Base-by-base conservation (phyloP, 2,113 vertebrate genomes). In the Andinoacara biseriatus region DNA sequence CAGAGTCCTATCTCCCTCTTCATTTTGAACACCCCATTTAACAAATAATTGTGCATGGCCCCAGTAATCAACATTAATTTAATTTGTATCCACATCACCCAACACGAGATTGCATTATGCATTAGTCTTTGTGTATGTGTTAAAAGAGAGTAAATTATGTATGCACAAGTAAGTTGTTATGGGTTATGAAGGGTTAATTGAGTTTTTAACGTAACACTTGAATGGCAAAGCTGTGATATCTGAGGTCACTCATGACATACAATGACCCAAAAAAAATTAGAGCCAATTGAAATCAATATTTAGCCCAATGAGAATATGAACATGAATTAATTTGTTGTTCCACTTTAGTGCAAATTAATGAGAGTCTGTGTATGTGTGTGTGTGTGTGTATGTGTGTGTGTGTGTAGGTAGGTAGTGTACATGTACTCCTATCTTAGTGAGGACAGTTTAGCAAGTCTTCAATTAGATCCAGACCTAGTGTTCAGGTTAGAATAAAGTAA, bases 171-270 rank as follows among this genome's bases (percentile, higher is more conserved):
- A 85, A 86, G 88, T 67, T 59, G 76, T 74, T 54, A 65, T 62
- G 58, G 89, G 87, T 83, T 88, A 88, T 40, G 2, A 81, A 65
- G 91, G 91, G 93, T 95, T 94, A 95, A 94, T 94, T 90, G 82
- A 83, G 72, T 87, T 88, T 87, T 91, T 88, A 89, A 84, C 90
- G 78, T 79, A 84, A 84, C 76, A 78, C 83, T 83, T 67, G 80
- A 58, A 81, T 29, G 58, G 61, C 61, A 59, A 65, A 81, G 69
- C 87, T 90, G 84, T 80, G 82, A 90, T 89, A 83, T 72, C 65
- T 83, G 29, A 8, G 8, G 35, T 38, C 35, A 38, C 62, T 78
- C n/a, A 52, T 87, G 38, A 83, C 59, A 76, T 40, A 33, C 35
- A 22, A 46, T 82, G 22, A 78, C 59, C 74, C 18, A 60, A 26